These are phyloP conservation scores for Nephrocerus scutellatus DNA, from an alignment of 2,888 invertebrate genomes.

Conservation along the genomic window DNA sequence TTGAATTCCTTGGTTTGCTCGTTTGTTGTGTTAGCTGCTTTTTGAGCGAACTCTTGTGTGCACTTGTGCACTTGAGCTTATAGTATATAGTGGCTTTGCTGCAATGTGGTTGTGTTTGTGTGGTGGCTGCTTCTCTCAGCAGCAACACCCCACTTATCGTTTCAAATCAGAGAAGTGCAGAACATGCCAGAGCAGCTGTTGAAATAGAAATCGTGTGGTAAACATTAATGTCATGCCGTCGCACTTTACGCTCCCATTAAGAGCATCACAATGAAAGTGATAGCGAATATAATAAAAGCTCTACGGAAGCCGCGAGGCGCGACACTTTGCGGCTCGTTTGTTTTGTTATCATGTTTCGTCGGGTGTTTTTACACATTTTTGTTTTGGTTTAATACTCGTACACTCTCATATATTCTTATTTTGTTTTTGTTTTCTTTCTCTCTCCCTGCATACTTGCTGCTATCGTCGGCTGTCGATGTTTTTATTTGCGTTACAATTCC, in stretches of 20 bases:
- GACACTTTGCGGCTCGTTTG: too few species aligned
- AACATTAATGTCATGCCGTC: too few species aligned
- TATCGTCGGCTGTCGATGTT: neutral
- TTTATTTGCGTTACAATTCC: too few species aligned
- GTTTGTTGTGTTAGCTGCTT: conserved; percentile 22
- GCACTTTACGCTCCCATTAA: too few species aligned
- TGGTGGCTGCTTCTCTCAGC: too few species aligned
- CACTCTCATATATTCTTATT: neutral
- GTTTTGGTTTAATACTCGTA: too few species aligned
- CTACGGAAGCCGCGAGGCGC: neutral
- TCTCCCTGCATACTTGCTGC: neutral
- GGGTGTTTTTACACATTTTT: neutral
- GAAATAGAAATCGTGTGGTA: conserved; percentile 17
- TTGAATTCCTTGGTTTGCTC: conserved; percentile 28
- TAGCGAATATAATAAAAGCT: neutral
- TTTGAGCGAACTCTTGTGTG: conserved; percentile 3
- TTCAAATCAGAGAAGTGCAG: conserved; percentile 12
- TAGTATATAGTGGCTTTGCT: conserved; percentile 4
- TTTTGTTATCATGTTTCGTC: conserved; percentile 20
- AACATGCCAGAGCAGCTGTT: neutral
- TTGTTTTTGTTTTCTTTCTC: conserved; percentile 1
- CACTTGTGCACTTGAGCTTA: neutral
- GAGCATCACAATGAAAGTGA: too few species aligned
- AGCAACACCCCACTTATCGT: too few species aligned
- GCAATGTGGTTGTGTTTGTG: neutral